Conservation (phyloP, 2,797 vertebrate genomes). For the Huso huso region DNA sequence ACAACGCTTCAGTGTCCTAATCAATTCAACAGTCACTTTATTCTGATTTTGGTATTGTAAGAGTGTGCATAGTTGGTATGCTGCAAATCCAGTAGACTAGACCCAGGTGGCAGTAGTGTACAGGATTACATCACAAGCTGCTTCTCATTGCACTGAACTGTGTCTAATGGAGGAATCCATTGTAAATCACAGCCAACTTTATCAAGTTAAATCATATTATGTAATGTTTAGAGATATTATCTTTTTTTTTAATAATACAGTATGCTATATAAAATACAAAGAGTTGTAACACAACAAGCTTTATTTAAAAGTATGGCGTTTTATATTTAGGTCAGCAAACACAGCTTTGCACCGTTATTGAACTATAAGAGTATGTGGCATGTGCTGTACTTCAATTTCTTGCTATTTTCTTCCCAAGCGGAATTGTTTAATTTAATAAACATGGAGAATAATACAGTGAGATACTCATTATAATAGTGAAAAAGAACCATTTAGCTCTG, state of each 20-base stretch:
- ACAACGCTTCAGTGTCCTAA: no score
- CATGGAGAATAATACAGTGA: neutral
- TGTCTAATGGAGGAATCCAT: neutral
- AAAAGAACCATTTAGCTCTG: no score
- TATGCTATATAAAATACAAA: no score
- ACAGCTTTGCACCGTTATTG: neutral
- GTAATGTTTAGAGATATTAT: neutral
- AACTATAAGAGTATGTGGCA: neutral
- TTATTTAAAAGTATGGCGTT: neutral
- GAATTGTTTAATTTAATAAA: neutral
- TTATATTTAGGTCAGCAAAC: neutral
- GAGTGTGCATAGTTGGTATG: slow-evolving; percentile 1
- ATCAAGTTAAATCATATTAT: neutral
- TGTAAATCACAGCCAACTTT: neutral
- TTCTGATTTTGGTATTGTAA: neutral
- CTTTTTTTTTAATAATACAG: neutral
- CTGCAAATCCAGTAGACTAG: slow-evolving; percentile 12
- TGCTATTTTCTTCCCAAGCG: neutral
- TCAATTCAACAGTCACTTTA: no score
- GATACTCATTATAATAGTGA: no score
- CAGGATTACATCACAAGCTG: slow-evolving; percentile 9
- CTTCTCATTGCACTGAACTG: neutral
- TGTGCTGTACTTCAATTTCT: neutral
- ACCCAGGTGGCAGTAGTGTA: slow-evolving; percentile 25
- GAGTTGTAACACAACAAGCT: no score